phyloP scores from a whole-genome alignment of 2,888 invertebrate genomes.

The Synanthedon andrenaeformis region DNA sequence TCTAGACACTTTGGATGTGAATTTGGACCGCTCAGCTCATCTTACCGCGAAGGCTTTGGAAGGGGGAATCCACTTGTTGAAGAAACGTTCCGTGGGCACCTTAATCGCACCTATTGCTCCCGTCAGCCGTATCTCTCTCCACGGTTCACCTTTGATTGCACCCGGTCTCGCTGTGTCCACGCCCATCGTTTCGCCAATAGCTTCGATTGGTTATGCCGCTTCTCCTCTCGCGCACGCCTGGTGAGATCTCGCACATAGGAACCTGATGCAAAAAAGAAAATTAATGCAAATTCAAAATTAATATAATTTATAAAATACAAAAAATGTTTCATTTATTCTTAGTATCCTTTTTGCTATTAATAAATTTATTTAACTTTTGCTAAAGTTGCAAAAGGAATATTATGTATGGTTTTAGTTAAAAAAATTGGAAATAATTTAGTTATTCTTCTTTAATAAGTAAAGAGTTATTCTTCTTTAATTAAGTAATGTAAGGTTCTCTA shows the following conservation, averaged over 20 bases:
- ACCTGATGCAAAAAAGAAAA: not conserved
- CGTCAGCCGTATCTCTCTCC: conserved; percentile 8
- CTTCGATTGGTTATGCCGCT: conserved; percentile 16
- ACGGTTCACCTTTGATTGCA: conserved; percentile 11
- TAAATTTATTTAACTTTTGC: too few relatives aligned
- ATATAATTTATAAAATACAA: too few relatives aligned
- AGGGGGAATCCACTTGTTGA: conserved; percentile 29
- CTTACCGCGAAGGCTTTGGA: conserved; percentile 43
- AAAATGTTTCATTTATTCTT: too few relatives aligned
- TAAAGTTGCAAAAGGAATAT: too few relatives aligned
- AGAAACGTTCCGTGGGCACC: conserved; percentile 27
- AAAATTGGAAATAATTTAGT: too few relatives aligned
- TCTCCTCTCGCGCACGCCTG: conserved; percentile 5
- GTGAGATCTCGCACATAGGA: not conserved
- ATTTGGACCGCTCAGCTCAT: conserved; percentile 56
- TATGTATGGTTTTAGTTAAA: too few relatives aligned
- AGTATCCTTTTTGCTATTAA: too few relatives aligned
- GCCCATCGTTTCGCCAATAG: conserved; percentile 9
- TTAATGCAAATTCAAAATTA: too few relatives aligned
- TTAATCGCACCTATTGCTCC: conserved; percentile 4
- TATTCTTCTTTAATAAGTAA: too few relatives aligned
- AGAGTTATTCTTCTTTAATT: too few relatives aligned
- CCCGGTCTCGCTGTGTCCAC: conserved; percentile 1
- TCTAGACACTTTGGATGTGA: conserved; percentile 55
- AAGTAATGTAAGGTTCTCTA: too few relatives aligned